Evolutionary conservation across 92 coral and sea anemone genomes (phyloP), one percentile per base, ranked within the genome.

Genomic region (Isaurus tuberculatus): DNA sequence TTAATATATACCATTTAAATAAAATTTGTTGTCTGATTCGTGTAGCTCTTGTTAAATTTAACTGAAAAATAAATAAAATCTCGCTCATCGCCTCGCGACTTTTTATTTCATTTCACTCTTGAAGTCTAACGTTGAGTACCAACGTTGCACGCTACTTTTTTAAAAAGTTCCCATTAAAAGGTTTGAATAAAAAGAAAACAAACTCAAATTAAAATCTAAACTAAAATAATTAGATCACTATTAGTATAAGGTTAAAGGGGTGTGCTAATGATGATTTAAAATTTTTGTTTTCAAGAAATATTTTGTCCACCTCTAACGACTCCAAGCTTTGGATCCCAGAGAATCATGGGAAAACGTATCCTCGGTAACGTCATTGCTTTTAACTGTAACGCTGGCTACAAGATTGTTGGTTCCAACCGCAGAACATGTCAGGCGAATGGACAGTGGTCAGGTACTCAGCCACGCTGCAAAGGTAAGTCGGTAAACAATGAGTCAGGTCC

Each of bases 401-500:
- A 93, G 63, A 53, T 90, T 27, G 46, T 87, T 34, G 99, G 95
- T 36, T 68, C 94, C 19, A 57, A 86, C 40, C 80, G 87, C n/a
- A 91, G 99, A 70, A 88, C 83, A 33, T 96, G 99, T 68, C 88
- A 72, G 31, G 98, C 96, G 2, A 86, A 96, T 83, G 94, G 98
- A 4, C 81, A 87, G 48, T 96, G 99, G 99, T 94, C 99, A n/a
- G 99, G 99, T 20, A 73, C 83, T 20, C 94, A 96, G 89, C 98
- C 99, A 19, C 89, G 81, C 25, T 96, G 99, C 79, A 70, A 87
- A 75, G 94, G 99, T 94, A 88, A 74, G 79, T 5, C 20, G 11
- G 14, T 71, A 25, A 20, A 29, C 23, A 4, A 16, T 15, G 15
- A 4, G 10, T 40, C 46, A 40, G 46, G 1, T 40, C 46, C 7